These are phyloP conservation scores for Knipowitschia caucasica DNA, from an alignment of 2,797 vertebrate genomes.

Conservation along the genomic window DNA sequence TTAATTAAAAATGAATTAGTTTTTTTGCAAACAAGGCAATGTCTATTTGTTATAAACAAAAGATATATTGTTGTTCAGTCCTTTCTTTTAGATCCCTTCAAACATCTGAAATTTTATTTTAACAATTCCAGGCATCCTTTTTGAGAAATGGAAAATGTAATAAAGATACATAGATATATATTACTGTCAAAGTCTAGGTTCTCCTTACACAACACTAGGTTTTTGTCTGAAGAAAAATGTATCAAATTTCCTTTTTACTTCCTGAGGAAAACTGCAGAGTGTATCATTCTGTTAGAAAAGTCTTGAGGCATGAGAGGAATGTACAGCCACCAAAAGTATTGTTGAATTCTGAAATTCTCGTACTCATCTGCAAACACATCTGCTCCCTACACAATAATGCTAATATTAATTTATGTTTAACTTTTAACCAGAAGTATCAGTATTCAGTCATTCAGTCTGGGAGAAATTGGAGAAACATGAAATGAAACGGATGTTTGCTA, in stretches of 20 bases:
- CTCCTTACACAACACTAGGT: no score
- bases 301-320: conserved; percentile 51
- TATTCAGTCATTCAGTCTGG: conserved; percentile 8
- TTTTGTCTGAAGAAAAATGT: conserved; percentile 11
- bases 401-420: conserved; percentile 3
- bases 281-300: conserved; percentile 30
- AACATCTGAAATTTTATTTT: no score
- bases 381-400: conserved; percentile 8
- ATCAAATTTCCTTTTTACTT: conserved; percentile 34
- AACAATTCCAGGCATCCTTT: no score
- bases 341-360: conserved; percentile 8
- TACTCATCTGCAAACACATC: conserved; percentile 12
- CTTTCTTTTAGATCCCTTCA: no score
- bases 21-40: no score
- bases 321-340: conserved; percentile 27
- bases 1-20: no score
- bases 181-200: no score
- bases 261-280: conserved; percentile 15
- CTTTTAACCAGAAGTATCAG: background rate
- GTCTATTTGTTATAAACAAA: no score
- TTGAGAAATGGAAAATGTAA: no score
- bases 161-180: no score
- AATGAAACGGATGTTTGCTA: background rate
- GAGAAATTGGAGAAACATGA: conserved; percentile 10
- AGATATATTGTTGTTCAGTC: no score